Conservation (phyloP, 2,113 vertebrate species). For the Chaenocephalus aceratus region DNA sequence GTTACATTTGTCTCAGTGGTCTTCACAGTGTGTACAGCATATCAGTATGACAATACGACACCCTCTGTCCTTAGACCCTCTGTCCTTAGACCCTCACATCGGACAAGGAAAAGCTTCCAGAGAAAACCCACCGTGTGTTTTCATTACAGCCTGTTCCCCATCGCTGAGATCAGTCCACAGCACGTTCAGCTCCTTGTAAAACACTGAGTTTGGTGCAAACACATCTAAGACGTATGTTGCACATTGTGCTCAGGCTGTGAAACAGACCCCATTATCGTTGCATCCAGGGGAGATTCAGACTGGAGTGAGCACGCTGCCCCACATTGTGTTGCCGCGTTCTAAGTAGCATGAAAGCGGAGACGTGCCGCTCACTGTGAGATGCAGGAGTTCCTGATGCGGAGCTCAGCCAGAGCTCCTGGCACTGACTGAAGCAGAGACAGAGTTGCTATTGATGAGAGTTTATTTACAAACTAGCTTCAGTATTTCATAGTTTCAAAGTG, state of each 20-base stretch:
- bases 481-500: background rate
- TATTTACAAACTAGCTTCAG: background rate
- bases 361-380: conserved; percentile 3
- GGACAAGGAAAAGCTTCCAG: too few relatives aligned
- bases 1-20: too few relatives aligned
- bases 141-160: too few relatives aligned
- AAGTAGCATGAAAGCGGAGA: conserved; percentile 22
- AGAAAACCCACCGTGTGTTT: too few relatives aligned
- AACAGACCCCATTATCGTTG: conserved; percentile 25
- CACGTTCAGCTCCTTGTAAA: background rate
- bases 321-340: conserved; percentile 28
- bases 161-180: background rate
- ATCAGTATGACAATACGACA: too few relatives aligned
- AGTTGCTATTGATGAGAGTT: background rate
- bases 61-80: too few relatives aligned
- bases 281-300: background rate
- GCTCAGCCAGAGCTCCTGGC: background rate
- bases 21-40: too few relatives aligned
- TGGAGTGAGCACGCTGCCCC: conserved; percentile 27
- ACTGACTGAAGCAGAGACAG: background rate
- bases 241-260: background rate
- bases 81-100: too few relatives aligned
- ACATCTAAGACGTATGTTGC: too few relatives aligned
- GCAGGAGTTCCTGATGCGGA: background rate
- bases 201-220: too few relatives aligned